Percentiles rank a stretch among this genome's conserved stretches.
phyloP scores from a whole-genome alignment of 1,140 invertebrate genomes.

The Pogonomyrmex californicus region DNA sequence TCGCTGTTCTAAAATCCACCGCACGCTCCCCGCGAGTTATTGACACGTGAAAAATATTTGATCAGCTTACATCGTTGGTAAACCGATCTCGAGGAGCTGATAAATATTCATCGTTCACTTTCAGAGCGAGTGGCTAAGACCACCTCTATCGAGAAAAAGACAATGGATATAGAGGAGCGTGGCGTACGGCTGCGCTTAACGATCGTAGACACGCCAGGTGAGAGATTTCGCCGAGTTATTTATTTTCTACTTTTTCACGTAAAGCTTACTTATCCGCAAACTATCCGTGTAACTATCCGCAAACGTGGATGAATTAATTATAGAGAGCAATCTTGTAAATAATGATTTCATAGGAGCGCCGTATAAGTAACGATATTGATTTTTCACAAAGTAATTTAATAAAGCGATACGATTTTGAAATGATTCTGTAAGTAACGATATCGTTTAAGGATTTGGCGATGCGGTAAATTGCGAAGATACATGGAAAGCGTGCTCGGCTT shows the following conservation, averaged over 20 bases:
- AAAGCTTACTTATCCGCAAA: background rate
- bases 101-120: slow-evolving; percentile 62
- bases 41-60: slow-evolving; percentile 46
- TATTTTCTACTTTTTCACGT: background rate
- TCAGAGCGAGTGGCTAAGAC: slow-evolving; percentile 94
- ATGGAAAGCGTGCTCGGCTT: slow-evolving; percentile 94
- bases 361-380: background rate
- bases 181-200: slow-evolving; percentile 96
- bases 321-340: background rate
- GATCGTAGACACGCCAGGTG: slow-evolving; percentile 97
- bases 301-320: background rate
- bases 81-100: slow-evolving; percentile 20
- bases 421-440: background rate
- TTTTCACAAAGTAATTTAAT: background rate
- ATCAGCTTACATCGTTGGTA: slow-evolving; percentile 1
- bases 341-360: background rate
- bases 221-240: slow-evolving; percentile 8
- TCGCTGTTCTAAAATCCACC: slow-evolving; percentile 4
- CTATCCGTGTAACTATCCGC: background rate
- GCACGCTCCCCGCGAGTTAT: slow-evolving; percentile 13
- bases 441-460: slow-evolving; percentile 94
- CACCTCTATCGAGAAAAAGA: slow-evolving; percentile 96
- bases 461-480: slow-evolving; percentile 97
- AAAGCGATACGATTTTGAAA: background rate
- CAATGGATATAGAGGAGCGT: slow-evolving; percentile 97